phyloP scores from a whole-genome alignment of 2,888 invertebrate genomes.

The Bellardia pandia region DNA sequence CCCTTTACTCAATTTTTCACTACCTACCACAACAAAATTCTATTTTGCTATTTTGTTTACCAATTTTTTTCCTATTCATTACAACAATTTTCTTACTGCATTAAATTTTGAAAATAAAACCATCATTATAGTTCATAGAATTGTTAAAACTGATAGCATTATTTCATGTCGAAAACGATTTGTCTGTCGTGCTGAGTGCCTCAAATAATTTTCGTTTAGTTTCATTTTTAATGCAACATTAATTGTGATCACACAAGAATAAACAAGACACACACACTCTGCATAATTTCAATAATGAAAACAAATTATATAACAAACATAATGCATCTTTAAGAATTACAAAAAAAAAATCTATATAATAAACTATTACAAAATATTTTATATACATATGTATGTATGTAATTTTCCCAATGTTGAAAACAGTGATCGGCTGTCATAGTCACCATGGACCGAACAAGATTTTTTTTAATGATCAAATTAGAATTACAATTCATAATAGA shows the following conservation, averaged over 20 bases:
- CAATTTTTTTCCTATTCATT: conserved; percentile 22
- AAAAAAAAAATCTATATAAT: not conserved
- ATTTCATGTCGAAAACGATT: conserved; percentile 59
- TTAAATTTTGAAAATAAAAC: conserved; percentile 25
- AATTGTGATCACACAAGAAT: conserved; percentile 47
- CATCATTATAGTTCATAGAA: no score
- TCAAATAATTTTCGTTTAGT: conserved; percentile 50
- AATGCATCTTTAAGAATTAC: not conserved
- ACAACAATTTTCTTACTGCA: conserved; percentile 34
- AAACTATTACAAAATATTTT: not conserved
- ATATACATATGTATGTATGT: no score
- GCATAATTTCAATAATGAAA: not conserved
- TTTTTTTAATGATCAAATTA: no score
- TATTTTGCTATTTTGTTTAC: not conserved
- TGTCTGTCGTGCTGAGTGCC: conserved; percentile 40
- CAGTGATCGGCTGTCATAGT: no score
- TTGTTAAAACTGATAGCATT: conserved; percentile 48
- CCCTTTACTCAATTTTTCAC: conserved; percentile 7
- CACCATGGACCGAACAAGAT: no score
- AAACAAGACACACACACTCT: conserved; percentile 14
- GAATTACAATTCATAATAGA: no score
- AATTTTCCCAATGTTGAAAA: no score
- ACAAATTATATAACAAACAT: not conserved
- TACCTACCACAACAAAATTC: conserved; percentile 17
- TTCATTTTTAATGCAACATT: conserved; percentile 62